These are phyloP conservation scores for Junco hyemalis DNA, from an alignment of 2,113 vertebrate genomes.

Conservation along the genomic window DNA sequence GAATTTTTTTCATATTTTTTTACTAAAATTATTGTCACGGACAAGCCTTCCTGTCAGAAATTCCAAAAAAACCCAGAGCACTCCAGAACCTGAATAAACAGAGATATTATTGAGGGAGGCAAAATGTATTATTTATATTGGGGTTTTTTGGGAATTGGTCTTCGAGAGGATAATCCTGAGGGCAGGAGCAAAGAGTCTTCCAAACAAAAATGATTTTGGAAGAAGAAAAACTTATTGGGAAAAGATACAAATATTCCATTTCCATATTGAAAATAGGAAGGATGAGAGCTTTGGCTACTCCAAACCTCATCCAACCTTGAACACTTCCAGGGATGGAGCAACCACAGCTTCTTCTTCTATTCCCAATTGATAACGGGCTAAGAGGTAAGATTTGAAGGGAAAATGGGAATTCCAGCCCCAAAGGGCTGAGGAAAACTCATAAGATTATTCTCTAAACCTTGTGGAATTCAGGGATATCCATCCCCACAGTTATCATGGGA, in stretches of 20 bases:
- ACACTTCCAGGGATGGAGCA: background rate
- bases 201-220: background rate
- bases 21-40: background rate
- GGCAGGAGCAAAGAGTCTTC: background rate
- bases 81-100: background rate
- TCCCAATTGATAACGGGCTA: background rate
- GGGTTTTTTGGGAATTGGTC: background rate
- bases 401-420: background rate
- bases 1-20: background rate
- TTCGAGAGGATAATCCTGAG: background rate
- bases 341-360: background rate
- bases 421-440: accelerated
- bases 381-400: background rate
- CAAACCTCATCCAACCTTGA: background rate
- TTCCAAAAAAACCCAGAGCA: background rate
- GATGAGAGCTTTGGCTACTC: background rate
- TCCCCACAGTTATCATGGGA: background rate
- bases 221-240: background rate
- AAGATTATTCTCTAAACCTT: accelerated
- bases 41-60: background rate
- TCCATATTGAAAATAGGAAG: background rate
- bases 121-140: background rate
- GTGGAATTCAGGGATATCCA: too few species aligned
- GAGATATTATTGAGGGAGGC: accelerated
- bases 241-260: background rate